These are phyloP conservation scores for Biston stratarius DNA, from an alignment of 2,888 invertebrate species.

Conservation along the genomic window DNA sequence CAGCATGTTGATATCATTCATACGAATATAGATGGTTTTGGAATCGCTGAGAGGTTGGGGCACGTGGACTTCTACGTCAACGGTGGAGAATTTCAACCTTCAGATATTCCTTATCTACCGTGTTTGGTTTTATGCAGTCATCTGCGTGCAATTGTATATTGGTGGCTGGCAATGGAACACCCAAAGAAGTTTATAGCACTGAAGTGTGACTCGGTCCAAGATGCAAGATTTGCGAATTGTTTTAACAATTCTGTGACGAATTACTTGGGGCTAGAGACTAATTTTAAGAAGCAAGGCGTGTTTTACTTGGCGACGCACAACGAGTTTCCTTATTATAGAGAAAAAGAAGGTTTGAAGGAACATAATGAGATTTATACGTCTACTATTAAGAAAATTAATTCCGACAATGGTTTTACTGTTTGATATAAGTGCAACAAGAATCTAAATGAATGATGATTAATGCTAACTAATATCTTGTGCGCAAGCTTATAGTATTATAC, in stretches of 20 bases:
- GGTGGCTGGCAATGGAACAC: conserved; percentile 78
- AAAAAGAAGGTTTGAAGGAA: conserved; percentile 67
- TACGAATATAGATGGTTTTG: conserved; percentile 81
- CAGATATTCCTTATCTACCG: conserved; percentile 71
- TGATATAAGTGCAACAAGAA: background rate
- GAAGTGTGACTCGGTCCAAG: conserved; percentile 70
- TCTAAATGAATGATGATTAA: too few relatives aligned
- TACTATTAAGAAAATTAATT: conserved; percentile 60
- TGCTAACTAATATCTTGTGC: too few relatives aligned
- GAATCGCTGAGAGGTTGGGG: conserved; percentile 73
- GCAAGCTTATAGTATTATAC: too few relatives aligned
- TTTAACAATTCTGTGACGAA: conserved; percentile 67
- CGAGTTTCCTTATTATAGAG: conserved; percentile 74
- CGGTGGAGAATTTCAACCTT: conserved; percentile 77
- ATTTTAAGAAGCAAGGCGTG: conserved; percentile 68
- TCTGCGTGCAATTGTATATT: conserved; percentile 65
- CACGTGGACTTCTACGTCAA: conserved; percentile 78
- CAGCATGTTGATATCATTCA: conserved; percentile 71
- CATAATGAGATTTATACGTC: conserved; percentile 74
- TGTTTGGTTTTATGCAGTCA: conserved; percentile 77
- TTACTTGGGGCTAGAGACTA: conserved; percentile 67
- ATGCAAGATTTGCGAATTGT: conserved; percentile 72
- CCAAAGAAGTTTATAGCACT: conserved; percentile 74
- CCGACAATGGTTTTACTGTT: conserved; percentile 63
- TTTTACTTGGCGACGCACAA: conserved; percentile 74